A percentile compares a stretch with the other conserved stretches of the same genome.
Evolutionary conservation across 2,113 vertebrate genomes (phyloP).

Genomic region (Chionomys nivalis): DNA sequence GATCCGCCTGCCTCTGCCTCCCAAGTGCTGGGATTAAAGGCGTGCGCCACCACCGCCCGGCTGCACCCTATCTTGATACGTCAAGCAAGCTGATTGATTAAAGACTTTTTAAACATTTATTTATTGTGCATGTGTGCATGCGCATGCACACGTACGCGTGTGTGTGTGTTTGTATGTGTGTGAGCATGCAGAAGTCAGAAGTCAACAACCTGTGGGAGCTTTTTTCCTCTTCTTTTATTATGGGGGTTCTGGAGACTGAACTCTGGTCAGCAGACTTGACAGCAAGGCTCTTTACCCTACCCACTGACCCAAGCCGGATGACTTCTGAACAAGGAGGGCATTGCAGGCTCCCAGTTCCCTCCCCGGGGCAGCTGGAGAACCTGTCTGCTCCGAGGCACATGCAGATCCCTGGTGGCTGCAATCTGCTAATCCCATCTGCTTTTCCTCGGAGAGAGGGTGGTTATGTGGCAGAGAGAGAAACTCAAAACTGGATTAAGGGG

Average conservation of each 20-base stretch:
- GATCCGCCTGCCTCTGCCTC: too few species aligned
- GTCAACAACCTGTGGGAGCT: not conserved
- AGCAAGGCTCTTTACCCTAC: not conserved
- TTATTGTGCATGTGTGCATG: not conserved
- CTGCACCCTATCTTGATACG: not conserved
- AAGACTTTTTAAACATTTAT: not conserved
- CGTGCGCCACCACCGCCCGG: too few species aligned
- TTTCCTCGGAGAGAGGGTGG: not conserved
- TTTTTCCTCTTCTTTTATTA: not conserved
- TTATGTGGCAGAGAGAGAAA: not conserved
- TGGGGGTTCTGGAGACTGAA: too few species aligned
- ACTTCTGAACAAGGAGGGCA: slow-evolving; percentile 23
- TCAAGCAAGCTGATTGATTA: not conserved
- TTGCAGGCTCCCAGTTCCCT: not conserved
- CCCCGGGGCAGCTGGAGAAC: not conserved
- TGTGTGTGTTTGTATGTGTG: not conserved
- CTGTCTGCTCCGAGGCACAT: not conserved
- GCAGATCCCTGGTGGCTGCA: slow-evolving; percentile 58
- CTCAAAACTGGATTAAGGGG: not conserved
- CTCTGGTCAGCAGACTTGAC: not conserved
- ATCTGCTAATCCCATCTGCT: slow-evolving; percentile 69
- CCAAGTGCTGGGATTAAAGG: too few species aligned
- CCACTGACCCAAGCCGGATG: too few species aligned
- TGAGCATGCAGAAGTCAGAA: not conserved
- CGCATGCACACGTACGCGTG: not conserved